Evolutionary conservation across 1,140 invertebrate genomes (phyloP).

Genomic region (Drosophila arizonae): DNA sequence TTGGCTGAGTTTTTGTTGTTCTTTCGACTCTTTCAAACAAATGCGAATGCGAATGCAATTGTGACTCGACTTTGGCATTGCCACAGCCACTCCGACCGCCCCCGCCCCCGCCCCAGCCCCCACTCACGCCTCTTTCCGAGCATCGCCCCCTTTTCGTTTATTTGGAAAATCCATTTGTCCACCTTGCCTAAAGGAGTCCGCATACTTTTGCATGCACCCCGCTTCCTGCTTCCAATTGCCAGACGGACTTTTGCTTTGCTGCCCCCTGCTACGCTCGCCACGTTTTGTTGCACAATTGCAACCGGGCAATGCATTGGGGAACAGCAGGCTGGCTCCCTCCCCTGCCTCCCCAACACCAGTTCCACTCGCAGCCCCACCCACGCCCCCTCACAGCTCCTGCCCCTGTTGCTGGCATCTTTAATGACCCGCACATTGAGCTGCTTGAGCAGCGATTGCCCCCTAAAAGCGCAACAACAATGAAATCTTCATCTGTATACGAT

Average conservation of each 20-base stretch:
- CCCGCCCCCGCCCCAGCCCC: not conserved
- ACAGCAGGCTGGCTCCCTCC: too few relatives aligned
- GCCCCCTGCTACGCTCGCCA: conserved; percentile 33
- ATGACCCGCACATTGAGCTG: conserved; percentile 37
- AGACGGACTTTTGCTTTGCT: conserved; percentile 55
- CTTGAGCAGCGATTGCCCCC: conserved; percentile 6
- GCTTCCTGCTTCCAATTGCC: conserved; percentile 22
- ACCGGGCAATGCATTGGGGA: conserved; percentile 9
- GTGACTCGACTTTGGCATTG: conserved; percentile 46
- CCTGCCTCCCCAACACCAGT: not conserved
- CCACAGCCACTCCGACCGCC: not conserved
- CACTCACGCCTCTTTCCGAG: not conserved
- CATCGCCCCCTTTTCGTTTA: conserved; percentile 40
- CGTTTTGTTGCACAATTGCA: conserved; percentile 65
- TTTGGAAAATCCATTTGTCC: conserved; percentile 80
- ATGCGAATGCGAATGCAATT: conserved; percentile 69
- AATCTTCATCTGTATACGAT: conserved; percentile 21
- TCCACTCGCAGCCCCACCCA: not conserved
- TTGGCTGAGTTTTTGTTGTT: conserved; percentile 55
- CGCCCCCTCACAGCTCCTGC: not conserved
- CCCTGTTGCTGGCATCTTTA: conserved; percentile 29
- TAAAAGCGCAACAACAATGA: conserved; percentile 19
- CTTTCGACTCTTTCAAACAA: conserved; percentile 68
- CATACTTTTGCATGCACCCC: not conserved
- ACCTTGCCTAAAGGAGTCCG: conserved; percentile 48